Percentiles rank a stretch among this genome's conserved stretches.
Evolutionary conservation across 2,888 invertebrate genomes (phyloP).

Genomic region (Mamestra brassicae): DNA sequence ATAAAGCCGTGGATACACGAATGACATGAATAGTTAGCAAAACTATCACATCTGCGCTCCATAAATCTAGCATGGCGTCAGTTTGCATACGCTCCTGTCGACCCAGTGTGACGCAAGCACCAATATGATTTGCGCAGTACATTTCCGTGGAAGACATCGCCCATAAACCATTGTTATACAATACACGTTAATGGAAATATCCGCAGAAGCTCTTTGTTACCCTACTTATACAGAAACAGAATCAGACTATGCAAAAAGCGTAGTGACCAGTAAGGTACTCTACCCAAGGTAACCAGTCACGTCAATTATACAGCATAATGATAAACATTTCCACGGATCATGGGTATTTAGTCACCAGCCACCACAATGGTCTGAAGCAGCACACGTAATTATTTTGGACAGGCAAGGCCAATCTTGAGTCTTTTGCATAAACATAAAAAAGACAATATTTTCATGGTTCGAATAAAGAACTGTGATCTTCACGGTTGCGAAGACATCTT

Average conservation of each 20-base stretch:
- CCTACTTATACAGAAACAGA: conserved; percentile 56
- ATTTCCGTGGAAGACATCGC: conserved; percentile 71
- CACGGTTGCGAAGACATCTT: conserved; percentile 62
- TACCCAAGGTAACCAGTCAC: conserved; percentile 80
- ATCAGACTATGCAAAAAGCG: conserved; percentile 67
- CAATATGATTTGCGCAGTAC: conserved; percentile 73
- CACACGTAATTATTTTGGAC: conserved; percentile 77
- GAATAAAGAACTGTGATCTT: conserved; percentile 65
- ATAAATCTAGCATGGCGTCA: conserved; percentile 68
- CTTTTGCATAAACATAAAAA: conserved; percentile 65
- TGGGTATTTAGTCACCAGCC: conserved; percentile 78
- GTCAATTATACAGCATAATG: conserved; percentile 78
- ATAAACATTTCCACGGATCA: conserved; percentile 84
- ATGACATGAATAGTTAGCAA: conserved; percentile 68
- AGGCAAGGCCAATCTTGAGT: conserved; percentile 76
- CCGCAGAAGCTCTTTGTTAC: conserved; percentile 71
- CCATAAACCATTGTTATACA: conserved; percentile 54
- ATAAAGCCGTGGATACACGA: conserved; percentile 58
- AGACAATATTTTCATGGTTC: conserved; percentile 61
- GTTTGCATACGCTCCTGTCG: conserved; percentile 65
- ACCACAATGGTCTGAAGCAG: conserved; percentile 74
- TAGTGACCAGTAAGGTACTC: conserved; percentile 72
- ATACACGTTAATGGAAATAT: conserved; percentile 53
- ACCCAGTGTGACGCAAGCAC: conserved; percentile 71
- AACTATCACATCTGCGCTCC: conserved; percentile 73